Evolutionary conservation across 2,113 vertebrate genomes (phyloP), one percentile per base, ranked within the genome.

Genomic region (Synchiropus splendidus): DNA sequence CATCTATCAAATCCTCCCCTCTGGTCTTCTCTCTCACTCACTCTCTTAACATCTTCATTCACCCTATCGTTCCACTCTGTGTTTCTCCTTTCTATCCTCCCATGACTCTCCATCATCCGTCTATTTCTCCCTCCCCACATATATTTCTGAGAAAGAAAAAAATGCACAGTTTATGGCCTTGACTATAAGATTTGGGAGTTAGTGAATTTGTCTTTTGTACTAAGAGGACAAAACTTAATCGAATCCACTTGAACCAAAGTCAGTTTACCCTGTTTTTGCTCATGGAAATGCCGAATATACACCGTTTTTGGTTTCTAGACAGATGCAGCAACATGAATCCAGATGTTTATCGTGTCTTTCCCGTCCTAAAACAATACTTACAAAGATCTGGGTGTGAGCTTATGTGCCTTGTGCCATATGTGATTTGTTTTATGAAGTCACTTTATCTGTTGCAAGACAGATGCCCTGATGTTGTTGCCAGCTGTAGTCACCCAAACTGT

Each of bases 381-480:
- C n/a, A n/a, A n/a, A 73, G 72, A 78, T 77, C 64, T 64, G 54
- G 44, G 39, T 57, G 51, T 1, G 42, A 39, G 64, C 32, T 38
- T 33, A 34, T 10, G n/a, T n/a, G n/a, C 74, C 77, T 75, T 78
- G 71, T 69, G 62, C 38, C 58, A 79, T 68, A 52, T 57, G 61
- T 74, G 67, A 74, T 59, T 63, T 51, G 41, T 71, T 74, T 82
- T 74, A 84, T 79, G 75, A 72, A 63, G 61, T 58, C 64, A 55
- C 75, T 78, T n/a, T n/a, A n/a, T 51, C 36, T 18, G 39, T 58
- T 21, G 40, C 45, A 31, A 65, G 36, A 62, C 73, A 70, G 62
- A 79, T 75, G 65, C n/a, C n/a, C n/a, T n/a, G n/a, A n/a, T n/a
- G n/a, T n/a, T n/a, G n/a, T n/a, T n/a, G n/a, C n/a, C n/a, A n/a